Base-by-base conservation (phyloP, 2,113 vertebrate genomes). In the Oncorhynchus kisutch region DNA sequence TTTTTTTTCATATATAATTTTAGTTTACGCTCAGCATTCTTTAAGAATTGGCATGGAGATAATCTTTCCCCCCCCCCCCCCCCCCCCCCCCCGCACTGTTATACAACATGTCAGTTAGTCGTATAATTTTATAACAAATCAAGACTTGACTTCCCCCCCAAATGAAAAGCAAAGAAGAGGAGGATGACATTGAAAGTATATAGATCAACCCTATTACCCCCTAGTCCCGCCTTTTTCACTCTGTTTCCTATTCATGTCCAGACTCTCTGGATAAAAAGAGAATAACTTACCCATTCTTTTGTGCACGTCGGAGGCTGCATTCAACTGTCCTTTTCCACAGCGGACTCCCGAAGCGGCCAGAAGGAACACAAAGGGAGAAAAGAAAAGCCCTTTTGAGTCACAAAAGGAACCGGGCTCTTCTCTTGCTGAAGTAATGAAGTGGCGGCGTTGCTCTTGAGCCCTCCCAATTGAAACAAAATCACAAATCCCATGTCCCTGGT, bases 201-300 rank as follows among this genome's bases (percentile, higher is more conserved):
- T 85, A 78, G 83, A 89, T 81, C 80, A 90, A 86, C 51, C 86
- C 85, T 88, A 68, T 87, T 87, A 86, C 81, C 81, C 81, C 5
- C 79, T 83, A 86, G 20, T 27, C 29, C 29, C 29, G 85, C 76
- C 77, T 83, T 81, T 87, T 80, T 84, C 85, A 88, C 87, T 92
- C 85, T 83, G 86, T 79, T 91, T 90, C 81, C 89, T 92, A 92
- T 93, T 93, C 90, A 91, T 87, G 86, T 86, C 81, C 85, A 91
- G 84, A 89, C 85, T 85, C 81, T 76, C 78, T 79, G 81, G 85
- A 94, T 90, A 95, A 97, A 97, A 97, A 95, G 79, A 81, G 88
- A 86, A 87, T 86, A 95, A 98, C 97, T 99, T 97, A 99, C 97
- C 97, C 97, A 99, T 99, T 97, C 97, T 99, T 97, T 97, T 96